Conservation (phyloP, 1,140 invertebrate genomes). For the Papilio polyxenes region DNA sequence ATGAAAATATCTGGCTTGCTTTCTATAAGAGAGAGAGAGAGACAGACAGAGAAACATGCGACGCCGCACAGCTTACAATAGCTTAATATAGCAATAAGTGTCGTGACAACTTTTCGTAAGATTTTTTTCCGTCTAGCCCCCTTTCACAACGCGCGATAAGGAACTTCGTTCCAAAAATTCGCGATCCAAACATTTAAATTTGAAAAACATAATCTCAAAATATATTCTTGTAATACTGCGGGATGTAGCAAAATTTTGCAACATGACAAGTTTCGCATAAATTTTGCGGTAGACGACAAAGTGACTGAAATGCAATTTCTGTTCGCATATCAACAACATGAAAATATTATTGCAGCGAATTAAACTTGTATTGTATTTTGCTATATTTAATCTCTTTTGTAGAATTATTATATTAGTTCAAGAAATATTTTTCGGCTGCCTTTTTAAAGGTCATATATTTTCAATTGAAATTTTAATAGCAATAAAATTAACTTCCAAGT, state of each 20-base stretch:
- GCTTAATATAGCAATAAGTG: too few species aligned
- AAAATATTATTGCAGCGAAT: not conserved
- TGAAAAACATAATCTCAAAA: not conserved
- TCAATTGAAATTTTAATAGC: not conserved
- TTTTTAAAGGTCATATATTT: not conserved
- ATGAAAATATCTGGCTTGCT: too few species aligned
- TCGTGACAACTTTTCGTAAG: too few species aligned
- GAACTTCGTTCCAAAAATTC: too few species aligned
- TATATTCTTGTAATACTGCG: not conserved
- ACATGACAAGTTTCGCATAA: slow-evolving; percentile 9
- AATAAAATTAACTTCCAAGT: too few species aligned
- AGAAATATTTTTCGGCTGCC: too few species aligned
- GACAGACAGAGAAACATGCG: too few species aligned
- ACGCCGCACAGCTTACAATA: too few species aligned
- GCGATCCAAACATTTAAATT: not conserved
- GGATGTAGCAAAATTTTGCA: not conserved
- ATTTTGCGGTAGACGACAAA: not conserved
- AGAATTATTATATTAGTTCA: too few species aligned
- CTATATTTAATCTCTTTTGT: not conserved
- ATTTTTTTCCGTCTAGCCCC: too few species aligned
- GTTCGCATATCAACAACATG: not conserved
- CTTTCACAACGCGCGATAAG: too few species aligned
- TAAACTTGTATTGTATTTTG: not conserved
- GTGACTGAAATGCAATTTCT: slow-evolving; percentile 11
- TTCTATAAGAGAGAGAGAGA: too few species aligned